Conservation (phyloP, 2,888 invertebrate species). For the Heliconius cydno region DNA sequence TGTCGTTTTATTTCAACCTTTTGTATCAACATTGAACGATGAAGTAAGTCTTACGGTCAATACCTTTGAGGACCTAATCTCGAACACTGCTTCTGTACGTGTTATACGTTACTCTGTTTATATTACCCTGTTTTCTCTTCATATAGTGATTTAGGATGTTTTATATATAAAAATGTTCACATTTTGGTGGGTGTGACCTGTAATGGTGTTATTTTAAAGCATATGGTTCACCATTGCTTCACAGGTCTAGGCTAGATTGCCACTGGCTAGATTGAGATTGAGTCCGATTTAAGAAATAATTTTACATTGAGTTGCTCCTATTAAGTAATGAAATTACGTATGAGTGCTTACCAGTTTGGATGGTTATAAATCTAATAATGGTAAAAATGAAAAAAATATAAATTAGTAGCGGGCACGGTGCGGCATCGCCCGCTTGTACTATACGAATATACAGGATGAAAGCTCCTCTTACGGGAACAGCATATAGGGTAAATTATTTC, state of each 20-base stretch:
- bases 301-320: background rate
- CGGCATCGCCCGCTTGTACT: no score
- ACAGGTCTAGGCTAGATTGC: background rate
- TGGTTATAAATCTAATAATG: no score
- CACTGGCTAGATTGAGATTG: background rate
- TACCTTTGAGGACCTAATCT: constrained; percentile 24
- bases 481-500: no score
- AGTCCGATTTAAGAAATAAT: background rate
- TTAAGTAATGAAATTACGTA: no score
- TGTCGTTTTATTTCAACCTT: constrained; percentile 22
- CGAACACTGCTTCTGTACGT: background rate
- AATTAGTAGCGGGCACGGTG: no score
- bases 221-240: background rate
- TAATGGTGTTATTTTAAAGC: no score
- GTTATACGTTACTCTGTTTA: background rate
- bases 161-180: background rate
- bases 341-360: no score
- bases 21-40: constrained; percentile 25
- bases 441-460: no score
- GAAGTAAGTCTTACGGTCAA: constrained; percentile 21
- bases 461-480: no score
- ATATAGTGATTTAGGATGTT: background rate
- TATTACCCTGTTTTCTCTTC: background rate
- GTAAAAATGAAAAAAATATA: no score
- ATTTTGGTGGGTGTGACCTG: no score